Base-by-base conservation (phyloP, 2,113 vertebrate genomes). In the Centropristis striata region DNA sequence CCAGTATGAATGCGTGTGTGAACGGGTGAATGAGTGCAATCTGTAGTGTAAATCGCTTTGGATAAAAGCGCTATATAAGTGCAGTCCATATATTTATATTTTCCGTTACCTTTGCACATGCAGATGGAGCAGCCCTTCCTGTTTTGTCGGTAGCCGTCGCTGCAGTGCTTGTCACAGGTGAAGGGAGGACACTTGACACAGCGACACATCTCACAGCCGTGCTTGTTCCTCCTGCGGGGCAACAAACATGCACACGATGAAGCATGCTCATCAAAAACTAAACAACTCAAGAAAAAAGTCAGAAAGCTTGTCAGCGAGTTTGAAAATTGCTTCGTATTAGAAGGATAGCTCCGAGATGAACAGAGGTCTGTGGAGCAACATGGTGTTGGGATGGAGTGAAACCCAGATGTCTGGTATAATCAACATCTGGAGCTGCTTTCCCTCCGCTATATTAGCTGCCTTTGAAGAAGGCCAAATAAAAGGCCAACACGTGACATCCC, bases 201-300 rank as follows among this genome's bases (percentile, higher is more conserved):
- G 78, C 95, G 95, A 47, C 95, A 96, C 95, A 96, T 96, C 89
- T 96, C 95, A 53, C 95, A 96, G 61, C 95, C 94, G 1, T 95
- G 95, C 66, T 96, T 96, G 88, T 96, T 96, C 86, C 94, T 95
- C 90, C 95, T 96, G 92, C 5, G 5, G 53, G 50, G 11, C 5
- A 44, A 80, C 49, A 74, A 44, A 67, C 25, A 75, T 1, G 71
- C 1, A 58, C 67, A 39, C 0, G 4, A 13, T 32, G 37, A 67
- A 49, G 25, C 51, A 51, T 10, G 66, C 23, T 32, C 16, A 39
- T 18, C n/a, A 25, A 21, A 44, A 10, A 18, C 32, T 32, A 13
- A 65, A 14, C 14, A 27, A 61, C 12, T 11, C 15, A 27, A 23
- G 63, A 23, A 54, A 47, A 2, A 59, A 60, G 36, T 15, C 15